Percentiles rank a stretch among this genome's conserved stretches.
Evolutionary conservation across 2,888 invertebrate genomes (phyloP).

Genomic region (Euproctis similis): DNA sequence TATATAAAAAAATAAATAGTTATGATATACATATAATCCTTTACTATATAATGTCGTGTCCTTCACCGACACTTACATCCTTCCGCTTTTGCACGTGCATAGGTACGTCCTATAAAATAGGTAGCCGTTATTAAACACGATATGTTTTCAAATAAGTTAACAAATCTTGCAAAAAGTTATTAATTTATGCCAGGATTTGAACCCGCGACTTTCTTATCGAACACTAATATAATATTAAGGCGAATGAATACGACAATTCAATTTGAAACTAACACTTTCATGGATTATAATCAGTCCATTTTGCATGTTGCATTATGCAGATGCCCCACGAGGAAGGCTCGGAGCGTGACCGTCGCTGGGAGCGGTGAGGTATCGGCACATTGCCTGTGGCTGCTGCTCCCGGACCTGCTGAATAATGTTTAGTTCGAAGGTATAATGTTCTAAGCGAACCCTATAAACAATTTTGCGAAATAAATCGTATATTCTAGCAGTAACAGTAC

Average conservation of each 20-base stretch:
- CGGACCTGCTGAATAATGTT: conserved; percentile 64
- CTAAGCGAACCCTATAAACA: conserved; percentile 52
- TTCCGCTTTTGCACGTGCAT: too few relatives aligned
- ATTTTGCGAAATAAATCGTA: conserved; percentile 62
- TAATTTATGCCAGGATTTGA: too few relatives aligned
- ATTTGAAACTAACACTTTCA: conserved; percentile 18
- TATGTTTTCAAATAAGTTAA: too few relatives aligned
- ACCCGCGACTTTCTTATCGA: too few relatives aligned
- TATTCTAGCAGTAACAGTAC: conserved; percentile 29
- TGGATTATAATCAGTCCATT: conserved; percentile 40
- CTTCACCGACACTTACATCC: too few relatives aligned
- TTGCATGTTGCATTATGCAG: conserved; percentile 44
- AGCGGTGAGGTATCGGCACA: conserved; percentile 35
- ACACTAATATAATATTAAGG: not conserved
- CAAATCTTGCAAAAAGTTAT: too few relatives aligned
- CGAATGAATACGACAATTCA: conserved; percentile 3
- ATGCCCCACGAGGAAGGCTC: conserved; percentile 43
- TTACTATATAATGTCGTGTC: too few relatives aligned
- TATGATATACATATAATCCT: too few relatives aligned
- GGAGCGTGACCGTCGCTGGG: conserved; percentile 58
- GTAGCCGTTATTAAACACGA: too few relatives aligned
- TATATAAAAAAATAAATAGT: too few relatives aligned
- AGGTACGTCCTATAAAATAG: too few relatives aligned
- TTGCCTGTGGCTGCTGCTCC: conserved; percentile 46
- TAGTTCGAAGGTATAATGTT: conserved; percentile 45